Conservation (phyloP, 2,113 vertebrate genomes). For the Rhabdomys dilectus region DNA sequence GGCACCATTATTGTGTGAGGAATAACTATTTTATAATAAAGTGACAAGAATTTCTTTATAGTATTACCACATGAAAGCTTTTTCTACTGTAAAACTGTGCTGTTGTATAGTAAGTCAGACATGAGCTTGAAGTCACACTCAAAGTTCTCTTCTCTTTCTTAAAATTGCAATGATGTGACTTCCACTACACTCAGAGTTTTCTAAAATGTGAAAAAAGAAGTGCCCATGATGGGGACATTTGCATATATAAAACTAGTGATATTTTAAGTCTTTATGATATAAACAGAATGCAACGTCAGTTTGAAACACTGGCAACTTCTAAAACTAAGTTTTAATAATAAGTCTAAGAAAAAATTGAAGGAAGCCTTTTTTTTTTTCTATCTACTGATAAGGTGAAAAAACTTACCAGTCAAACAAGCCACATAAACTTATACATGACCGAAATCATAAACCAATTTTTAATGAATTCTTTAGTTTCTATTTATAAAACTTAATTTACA, state of each 20-base stretch:
- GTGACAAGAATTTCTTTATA: constrained; percentile 16
- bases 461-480: neutral
- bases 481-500: constrained; percentile 45
- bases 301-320: constrained; percentile 14
- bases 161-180: neutral
- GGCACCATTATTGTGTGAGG: constrained; percentile 32
- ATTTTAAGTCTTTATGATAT: neutral
- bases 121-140: neutral
- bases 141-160: neutral
- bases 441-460: constrained; percentile 32
- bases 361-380: neutral
- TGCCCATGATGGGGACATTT: neutral
- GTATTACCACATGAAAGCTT: neutral
- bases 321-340: constrained; percentile 15
- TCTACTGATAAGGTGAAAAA: neutral
- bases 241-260: neutral
- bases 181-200: neutral
- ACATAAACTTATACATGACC: neutral
- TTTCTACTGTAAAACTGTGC: neutral
- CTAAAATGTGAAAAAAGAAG: neutral
- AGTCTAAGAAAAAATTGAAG: neutral
- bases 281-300: neutral
- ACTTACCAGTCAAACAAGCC: neutral
- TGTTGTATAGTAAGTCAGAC: neutral
- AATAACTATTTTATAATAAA: constrained; percentile 4